Percentiles rank a stretch among this genome's conserved stretches.
These are phyloP conservation scores for Rhizomys pruinosus DNA, from an alignment of 2,113 vertebrate genomes.

Conservation along the genomic window DNA sequence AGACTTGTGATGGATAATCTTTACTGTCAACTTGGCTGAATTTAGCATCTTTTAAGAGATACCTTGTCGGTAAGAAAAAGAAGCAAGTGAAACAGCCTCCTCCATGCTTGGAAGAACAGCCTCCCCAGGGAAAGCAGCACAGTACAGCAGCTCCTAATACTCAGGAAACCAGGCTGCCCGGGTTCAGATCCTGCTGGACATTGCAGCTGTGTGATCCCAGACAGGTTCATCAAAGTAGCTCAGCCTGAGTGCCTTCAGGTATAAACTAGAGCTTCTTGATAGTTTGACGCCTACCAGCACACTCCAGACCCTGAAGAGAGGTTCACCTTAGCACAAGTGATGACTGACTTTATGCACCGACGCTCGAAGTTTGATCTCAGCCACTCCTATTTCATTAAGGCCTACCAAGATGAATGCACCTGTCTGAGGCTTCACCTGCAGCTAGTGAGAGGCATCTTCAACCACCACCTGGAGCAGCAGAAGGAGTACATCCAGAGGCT, in stretches of 20 bases:
- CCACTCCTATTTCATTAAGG: slow-evolving; percentile 83
- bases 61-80: too few relatives aligned
- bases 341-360: slow-evolving; percentile 85
- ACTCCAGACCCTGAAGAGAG: slow-evolving; percentile 85
- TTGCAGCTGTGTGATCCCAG: too few relatives aligned
- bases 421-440: slow-evolving; percentile 86
- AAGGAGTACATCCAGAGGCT: slow-evolving; percentile 84
- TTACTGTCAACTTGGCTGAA: background rate
- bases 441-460: slow-evolving; percentile 83
- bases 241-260: too few relatives aligned
- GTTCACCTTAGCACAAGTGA: slow-evolving; percentile 84
- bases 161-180: too few relatives aligned
- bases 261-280: slow-evolving; percentile 90
- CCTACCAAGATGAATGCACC: slow-evolving; percentile 81
- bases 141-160: too few relatives aligned
- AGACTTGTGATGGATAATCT: background rate
- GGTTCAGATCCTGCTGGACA: too few relatives aligned
- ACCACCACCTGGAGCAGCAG: slow-evolving; percentile 85
- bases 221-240: too few relatives aligned
- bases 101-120: too few relatives aligned
- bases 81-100: too few relatives aligned
- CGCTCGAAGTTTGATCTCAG: slow-evolving; percentile 84
- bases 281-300: slow-evolving; percentile 88
- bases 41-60: too few relatives aligned
- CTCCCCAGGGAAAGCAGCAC: too few relatives aligned